Conservation (phyloP, 2,888 invertebrate genomes). For the Camponotus fellah region DNA sequence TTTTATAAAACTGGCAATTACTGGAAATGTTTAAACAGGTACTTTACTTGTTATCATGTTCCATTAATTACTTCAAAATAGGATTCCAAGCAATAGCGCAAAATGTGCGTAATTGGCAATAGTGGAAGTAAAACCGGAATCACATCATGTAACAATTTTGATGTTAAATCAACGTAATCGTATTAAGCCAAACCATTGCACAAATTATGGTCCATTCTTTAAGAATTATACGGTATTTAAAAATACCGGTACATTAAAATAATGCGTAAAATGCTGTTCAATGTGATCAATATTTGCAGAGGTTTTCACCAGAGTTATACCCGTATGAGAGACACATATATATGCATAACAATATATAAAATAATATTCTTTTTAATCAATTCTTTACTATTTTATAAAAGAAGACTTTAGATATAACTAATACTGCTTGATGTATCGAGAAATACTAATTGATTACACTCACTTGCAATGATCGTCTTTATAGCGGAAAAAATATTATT, state of each 20-base stretch:
- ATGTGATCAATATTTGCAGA: slow-evolving; percentile 25
- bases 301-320: slow-evolving; percentile 52
- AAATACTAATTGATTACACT: slow-evolving; percentile 19
- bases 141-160: background rate
- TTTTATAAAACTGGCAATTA: background rate
- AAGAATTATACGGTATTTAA: background rate
- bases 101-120: slow-evolving; percentile 19
- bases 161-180: slow-evolving; percentile 35
- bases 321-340: slow-evolving; percentile 6
- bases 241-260: background rate
- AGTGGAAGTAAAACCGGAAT: slow-evolving; percentile 22
- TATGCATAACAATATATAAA: slow-evolving; percentile 35
- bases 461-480: background rate
- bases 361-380: slow-evolving; percentile 31
- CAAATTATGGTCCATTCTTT: background rate
- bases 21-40: slow-evolving; percentile 6
- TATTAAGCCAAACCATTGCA: background rate
- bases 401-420: background rate
- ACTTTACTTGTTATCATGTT: slow-evolving; percentile 5
- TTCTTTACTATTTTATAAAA: slow-evolving; percentile 24
- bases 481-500: slow-evolving; percentile 19
- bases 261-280: slow-evolving; percentile 18
- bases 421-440: slow-evolving; percentile 41
- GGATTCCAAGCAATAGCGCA: slow-evolving; percentile 12
- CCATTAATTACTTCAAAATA: slow-evolving; percentile 16